Percentiles rank a stretch among this genome's conserved stretches.
Conservation (phyloP, 2,113 vertebrate genomes). For the Pelodiscus sinensis region DNA sequence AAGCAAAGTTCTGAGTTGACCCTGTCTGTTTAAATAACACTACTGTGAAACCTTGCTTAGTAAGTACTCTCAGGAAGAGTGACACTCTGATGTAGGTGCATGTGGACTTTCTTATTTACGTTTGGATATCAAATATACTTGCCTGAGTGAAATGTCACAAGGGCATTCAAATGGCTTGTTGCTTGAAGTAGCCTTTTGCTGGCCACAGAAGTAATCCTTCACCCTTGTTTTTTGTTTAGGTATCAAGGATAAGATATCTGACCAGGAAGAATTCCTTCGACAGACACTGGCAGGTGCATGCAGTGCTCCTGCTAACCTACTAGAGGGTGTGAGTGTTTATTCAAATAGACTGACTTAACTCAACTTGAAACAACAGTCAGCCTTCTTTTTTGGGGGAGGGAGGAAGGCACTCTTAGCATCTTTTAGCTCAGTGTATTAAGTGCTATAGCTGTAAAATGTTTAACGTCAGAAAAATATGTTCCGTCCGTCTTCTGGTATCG, state of each 20-base stretch:
- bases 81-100: background rate
- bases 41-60: background rate
- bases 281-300: conserved; percentile 86
- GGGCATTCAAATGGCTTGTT: background rate
- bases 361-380: background rate
- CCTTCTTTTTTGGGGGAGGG: background rate
- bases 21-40: background rate
- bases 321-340: conserved; percentile 89
- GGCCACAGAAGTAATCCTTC: background rate
- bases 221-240: conserved; percentile 75
- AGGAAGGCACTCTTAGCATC: too few relatives aligned
- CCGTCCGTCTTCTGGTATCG: background rate
- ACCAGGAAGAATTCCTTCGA: conserved; percentile 89
- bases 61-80: background rate
- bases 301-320: conserved; percentile 89
- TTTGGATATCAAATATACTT: background rate
- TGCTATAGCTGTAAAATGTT: background rate
- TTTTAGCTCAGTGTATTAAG: background rate
- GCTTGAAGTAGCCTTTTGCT: background rate
- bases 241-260: conserved; percentile 89
- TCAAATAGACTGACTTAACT: background rate
- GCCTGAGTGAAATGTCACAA: fast-evolving
- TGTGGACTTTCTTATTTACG: background rate
- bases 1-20: background rate
- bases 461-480: background rate